Evolutionary conservation across 2,797 vertebrate genomes (phyloP).

Genomic region (Pteronotus mesoamericanus): DNA sequence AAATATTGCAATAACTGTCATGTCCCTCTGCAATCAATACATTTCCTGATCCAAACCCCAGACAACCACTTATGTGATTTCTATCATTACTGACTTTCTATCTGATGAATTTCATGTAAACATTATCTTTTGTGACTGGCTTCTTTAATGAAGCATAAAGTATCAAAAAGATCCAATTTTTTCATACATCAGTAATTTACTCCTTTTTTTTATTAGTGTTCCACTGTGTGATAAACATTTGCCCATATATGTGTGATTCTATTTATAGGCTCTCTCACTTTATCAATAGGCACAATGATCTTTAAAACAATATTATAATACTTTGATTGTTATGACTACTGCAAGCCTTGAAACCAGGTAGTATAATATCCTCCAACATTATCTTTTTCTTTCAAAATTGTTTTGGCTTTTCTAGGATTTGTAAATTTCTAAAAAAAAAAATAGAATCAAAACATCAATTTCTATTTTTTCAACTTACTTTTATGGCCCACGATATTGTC

Average conservation of each 20-base stretch:
- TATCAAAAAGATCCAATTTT: neutral
- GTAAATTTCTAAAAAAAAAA: neutral
- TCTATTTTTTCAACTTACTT: neutral
- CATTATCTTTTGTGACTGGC: neutral
- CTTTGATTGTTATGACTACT: neutral
- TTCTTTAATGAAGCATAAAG: neutral
- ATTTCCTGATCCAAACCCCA: neutral
- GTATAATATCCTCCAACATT: neutral
- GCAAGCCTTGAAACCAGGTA: neutral
- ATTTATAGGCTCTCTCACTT: neutral
- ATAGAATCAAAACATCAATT: neutral
- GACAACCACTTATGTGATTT: neutral
- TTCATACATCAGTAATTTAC: neutral
- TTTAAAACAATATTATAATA: neutral
- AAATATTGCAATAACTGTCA: neutral
- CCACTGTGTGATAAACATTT: neutral
- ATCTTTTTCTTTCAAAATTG: too few relatives aligned
- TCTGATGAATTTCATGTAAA: neutral
- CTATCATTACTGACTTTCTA: neutral
- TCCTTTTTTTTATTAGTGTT: neutral
- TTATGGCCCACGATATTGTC: neutral
- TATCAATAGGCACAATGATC: neutral
- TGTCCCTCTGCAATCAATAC: neutral
- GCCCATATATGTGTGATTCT: neutral
- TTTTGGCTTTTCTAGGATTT: neutral